A percentile compares a stretch with the other conserved stretches of the same genome.
Evolutionary conservation across 2,888 invertebrate species (phyloP).

Genomic region (Plusia festucae): DNA sequence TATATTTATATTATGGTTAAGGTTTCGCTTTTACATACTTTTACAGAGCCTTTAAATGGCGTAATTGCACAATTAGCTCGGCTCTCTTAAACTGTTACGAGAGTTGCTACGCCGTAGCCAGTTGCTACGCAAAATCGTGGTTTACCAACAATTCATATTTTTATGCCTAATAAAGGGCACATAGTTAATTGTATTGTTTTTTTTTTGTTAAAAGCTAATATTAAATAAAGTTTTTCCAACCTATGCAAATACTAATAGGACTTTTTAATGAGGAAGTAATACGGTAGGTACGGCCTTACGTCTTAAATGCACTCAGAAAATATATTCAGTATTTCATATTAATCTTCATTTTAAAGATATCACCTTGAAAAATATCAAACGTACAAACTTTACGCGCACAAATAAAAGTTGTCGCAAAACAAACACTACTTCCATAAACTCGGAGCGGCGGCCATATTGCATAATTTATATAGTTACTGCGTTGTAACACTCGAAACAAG

Average conservation of each 20-base stretch:
- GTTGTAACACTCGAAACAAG: conserved; percentile 45
- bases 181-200: no score
- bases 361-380: neutral
- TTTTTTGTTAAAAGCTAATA: no score
- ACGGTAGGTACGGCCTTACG: no score
- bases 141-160: conserved; percentile 20
- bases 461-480: conserved; percentile 47
- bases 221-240: no score
- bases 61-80: conserved; percentile 38
- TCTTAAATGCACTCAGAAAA: neutral
- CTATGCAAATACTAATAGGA: no score
- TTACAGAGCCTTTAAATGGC: conserved; percentile 34
- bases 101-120: conserved; percentile 50
- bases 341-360: neutral
- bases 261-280: no score
- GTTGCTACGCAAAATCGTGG: conserved; percentile 31
- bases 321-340: neutral
- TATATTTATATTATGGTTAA: conserved; percentile 1
- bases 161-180: neutral
- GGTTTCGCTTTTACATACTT: conserved; percentile 31
- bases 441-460: conserved; percentile 20
- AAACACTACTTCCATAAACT: conserved; percentile 16
- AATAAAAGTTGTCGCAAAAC: conserved; percentile 27
- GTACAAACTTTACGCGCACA: neutral
- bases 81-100: conserved; percentile 42